Conservation (phyloP, 2,113 vertebrate genomes). For the Bostrychus sinensis region DNA sequence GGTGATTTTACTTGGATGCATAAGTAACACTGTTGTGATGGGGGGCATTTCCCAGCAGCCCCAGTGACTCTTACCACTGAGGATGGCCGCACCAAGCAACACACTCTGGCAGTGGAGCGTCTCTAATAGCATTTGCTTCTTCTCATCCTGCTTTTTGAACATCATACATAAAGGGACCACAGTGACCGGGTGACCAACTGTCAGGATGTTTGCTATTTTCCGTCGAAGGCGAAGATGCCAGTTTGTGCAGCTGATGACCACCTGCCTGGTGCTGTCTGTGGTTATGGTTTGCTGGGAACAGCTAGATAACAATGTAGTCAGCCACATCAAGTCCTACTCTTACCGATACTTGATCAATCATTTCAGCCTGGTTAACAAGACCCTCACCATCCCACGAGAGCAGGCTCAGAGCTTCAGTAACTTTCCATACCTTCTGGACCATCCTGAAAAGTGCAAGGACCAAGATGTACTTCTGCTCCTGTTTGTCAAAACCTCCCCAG, state of each 20-base stretch:
- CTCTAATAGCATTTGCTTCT: not conserved
- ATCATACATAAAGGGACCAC: constrained; percentile 38
- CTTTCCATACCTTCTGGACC: constrained; percentile 88
- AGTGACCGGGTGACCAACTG: constrained; percentile 25
- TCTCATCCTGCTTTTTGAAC: constrained; percentile 1
- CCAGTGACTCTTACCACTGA: not conserved
- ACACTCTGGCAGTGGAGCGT: constrained; percentile 39
- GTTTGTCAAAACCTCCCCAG: constrained; percentile 90
- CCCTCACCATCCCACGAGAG: constrained; percentile 82
- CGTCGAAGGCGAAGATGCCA: constrained; percentile 85
- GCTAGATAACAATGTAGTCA: constrained; percentile 79
- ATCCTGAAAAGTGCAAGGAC: constrained; percentile 82
- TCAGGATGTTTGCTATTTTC: constrained; percentile 85
- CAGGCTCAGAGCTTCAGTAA: constrained; percentile 69
- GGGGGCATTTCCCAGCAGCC: constrained; percentile 18
- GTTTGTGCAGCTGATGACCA: constrained; percentile 83
- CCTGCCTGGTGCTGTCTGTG: constrained; percentile 85
- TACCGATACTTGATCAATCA: constrained; percentile 89
- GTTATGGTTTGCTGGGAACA: constrained; percentile 88
- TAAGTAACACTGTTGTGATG: constrained; percentile 9
- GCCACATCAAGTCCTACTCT: constrained; percentile 88
- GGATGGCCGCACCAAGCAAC: constrained; percentile 23
- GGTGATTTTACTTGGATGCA: not conserved
- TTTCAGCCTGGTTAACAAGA: constrained; percentile 86
- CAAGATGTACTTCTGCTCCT: constrained; percentile 89